phyloP scores from a whole-genome alignment of 2,888 invertebrate genomes.

The Protophormia terraenovae region DNA sequence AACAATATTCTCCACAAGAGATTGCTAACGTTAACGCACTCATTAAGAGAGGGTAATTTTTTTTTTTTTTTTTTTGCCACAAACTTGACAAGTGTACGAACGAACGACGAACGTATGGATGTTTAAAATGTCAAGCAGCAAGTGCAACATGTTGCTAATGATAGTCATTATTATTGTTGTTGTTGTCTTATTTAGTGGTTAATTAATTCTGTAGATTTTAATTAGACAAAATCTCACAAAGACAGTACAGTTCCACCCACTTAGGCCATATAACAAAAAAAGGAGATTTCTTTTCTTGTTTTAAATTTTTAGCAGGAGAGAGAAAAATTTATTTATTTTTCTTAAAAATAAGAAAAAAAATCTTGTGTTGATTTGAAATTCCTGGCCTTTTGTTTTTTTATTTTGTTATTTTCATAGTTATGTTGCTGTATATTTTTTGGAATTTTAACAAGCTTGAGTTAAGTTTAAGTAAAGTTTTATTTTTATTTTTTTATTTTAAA shows the following conservation, averaged over 20 bases:
- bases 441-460: constrained; percentile 66
- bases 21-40: neutral
- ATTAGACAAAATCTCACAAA: constrained; percentile 62
- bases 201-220: constrained; percentile 62
- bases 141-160: constrained; percentile 55
- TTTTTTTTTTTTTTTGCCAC: neutral
- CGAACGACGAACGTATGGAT: neutral
- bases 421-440: constrained; percentile 60
- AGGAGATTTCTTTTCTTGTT: neutral
- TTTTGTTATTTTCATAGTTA: constrained; percentile 32
- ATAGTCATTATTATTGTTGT: constrained; percentile 37
- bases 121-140: constrained; percentile 47
- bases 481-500: constrained; percentile 44
- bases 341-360: neutral
- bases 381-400: constrained; percentile 37
- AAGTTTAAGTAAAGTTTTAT: constrained; percentile 34
- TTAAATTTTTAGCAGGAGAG: neutral
- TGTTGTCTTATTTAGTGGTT: constrained; percentile 46
- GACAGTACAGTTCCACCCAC: constrained; percentile 63
- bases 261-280: constrained; percentile 20
- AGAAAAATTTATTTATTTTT: neutral
- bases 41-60: neutral
- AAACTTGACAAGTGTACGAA: constrained; percentile 14
- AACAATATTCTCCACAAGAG: neutral
- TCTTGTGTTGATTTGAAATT: constrained; percentile 53